Conservation (phyloP, 2,113 vertebrate genomes). For the Formicarius rufipectus region DNA sequence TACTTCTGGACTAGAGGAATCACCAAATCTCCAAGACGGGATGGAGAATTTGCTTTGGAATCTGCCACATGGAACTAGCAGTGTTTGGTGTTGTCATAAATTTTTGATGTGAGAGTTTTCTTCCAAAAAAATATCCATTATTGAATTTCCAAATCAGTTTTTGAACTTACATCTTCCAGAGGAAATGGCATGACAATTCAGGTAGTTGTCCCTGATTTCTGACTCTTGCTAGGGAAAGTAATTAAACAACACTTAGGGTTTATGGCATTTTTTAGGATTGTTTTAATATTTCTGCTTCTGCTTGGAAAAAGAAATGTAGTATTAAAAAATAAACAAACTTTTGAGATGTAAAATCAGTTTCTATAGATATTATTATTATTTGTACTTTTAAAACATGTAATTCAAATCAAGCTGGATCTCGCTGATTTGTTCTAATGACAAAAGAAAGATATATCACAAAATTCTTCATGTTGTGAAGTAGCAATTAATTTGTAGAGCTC, state of each 20-base stretch:
- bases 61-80: fast-evolving
- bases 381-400: constrained; percentile 5
- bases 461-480: constrained; percentile 12
- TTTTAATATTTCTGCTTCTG: constrained; percentile 21
- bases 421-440: constrained; percentile 16
- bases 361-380: constrained; percentile 8
- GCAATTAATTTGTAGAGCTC: constrained; percentile 40
- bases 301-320: not conserved
- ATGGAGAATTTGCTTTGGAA: not conserved
- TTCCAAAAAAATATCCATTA: not conserved
- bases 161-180: not conserved
- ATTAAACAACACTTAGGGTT: constrained; percentile 1
- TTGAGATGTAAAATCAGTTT: constrained; percentile 11
- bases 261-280: constrained; percentile 35
- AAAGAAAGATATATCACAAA: constrained; percentile 25
- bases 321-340: not conserved
- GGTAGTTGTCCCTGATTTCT: constrained; percentile 1
- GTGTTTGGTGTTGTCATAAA: not conserved
- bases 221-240: not conserved
- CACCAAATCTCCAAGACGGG: not conserved
- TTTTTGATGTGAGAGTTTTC: not conserved
- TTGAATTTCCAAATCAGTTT: not conserved
- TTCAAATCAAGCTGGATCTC: constrained; percentile 48
- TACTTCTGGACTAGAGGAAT: not conserved
- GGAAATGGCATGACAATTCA: not conserved